phyloP scores from a whole-genome alignment of 2,113 vertebrate species.

The Boulengeromyrus knoepffleri region DNA sequence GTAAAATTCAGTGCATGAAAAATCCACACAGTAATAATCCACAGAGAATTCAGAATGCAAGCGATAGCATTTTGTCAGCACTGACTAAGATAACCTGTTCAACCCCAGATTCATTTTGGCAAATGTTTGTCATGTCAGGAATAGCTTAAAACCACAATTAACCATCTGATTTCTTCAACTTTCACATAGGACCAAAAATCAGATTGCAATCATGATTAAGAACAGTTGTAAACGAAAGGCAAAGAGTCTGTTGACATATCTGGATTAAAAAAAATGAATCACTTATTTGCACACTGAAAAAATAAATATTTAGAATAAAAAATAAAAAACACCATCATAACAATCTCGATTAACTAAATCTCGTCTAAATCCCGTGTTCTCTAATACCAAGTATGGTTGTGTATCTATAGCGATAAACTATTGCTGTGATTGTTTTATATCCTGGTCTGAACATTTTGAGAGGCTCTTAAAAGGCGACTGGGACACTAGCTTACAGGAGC shows the following conservation, averaged over 20 bases:
- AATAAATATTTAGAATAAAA: neutral
- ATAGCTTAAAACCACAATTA: neutral
- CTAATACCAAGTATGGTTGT: neutral
- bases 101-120: neutral
- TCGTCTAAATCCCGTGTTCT: neutral
- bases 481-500: neutral
- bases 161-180: neutral
- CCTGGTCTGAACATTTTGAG: neutral
- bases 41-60: neutral
- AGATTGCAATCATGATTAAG: neutral
- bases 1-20: neutral
- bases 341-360: neutral
- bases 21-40: neutral
- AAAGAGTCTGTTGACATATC: neutral
- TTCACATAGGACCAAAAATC: neutral
- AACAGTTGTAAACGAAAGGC: neutral
- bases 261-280: neutral
- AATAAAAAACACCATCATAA: neutral
- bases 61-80: neutral
- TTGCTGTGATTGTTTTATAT: neutral
- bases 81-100: neutral
- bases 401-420: neutral
- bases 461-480: neutral
- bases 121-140: neutral
- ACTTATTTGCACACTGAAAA: neutral